Base-by-base conservation (phyloP, 2,113 vertebrate genomes). In the Puffinus mauretanicus region DNA sequence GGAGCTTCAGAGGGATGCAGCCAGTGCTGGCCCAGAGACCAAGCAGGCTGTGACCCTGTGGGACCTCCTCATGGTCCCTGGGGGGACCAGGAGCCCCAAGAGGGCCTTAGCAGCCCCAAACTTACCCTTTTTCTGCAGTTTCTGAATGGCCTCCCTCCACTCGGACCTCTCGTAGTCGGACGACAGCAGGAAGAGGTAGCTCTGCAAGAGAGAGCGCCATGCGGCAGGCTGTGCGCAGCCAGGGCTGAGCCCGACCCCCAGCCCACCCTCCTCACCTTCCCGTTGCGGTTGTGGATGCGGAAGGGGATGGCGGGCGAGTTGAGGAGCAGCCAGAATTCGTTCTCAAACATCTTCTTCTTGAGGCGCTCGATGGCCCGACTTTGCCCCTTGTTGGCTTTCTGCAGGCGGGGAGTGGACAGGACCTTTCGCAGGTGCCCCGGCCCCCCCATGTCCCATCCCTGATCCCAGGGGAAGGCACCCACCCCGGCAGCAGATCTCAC, bases 261-360 rank as follows among this genome's bases (percentile, higher is more conserved):
- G 89, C 60, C 82, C 19, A 0, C 44, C 57, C 65, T 89, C 54
- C 98, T 97, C 97, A 99, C 99, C 99, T 99, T 99, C 97, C 99
- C 99, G 0, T 99, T 99, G 88, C 99, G 99, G 98, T 99, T 99
- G 98, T 99, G 99, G 97, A 99, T 99, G 97, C 99, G 98, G 98
- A 99, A 99, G 1, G 99, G 99, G 93, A 99, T 99, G 36, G 99
- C 99, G 3, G 99, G 99, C 0, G 99, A 99, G 96, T 99, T 98
- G 72, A 99, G 98, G 30, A 99, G 99, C 96, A 99, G 97, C 98
- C 99, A 99, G 55, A 99, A 99, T 90, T 99, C 99, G 2, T 99
- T 99, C 84, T 99, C 99, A 55, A 99, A 99, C 99, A 99, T 99
- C 98, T 99, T 99, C 98, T 99, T 99, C 97, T 99, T 99, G 78